phyloP scores from a whole-genome alignment of 2,888 invertebrate species.

The Brachynemurus nebulosus region DNA sequence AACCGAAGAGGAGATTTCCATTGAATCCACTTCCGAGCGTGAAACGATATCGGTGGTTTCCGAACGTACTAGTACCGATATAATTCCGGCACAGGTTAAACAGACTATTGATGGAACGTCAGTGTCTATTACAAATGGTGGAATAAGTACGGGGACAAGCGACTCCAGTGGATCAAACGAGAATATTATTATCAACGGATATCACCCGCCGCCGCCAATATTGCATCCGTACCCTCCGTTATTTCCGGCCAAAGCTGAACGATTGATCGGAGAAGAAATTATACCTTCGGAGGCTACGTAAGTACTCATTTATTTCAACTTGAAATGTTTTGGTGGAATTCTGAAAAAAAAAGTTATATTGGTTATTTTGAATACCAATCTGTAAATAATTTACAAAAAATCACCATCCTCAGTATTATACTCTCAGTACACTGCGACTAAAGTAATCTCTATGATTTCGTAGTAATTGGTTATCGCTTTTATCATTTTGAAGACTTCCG shows the following conservation, averaged over 20 bases:
- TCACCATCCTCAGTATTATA: too few species aligned
- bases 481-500: too few species aligned
- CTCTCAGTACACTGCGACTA: too few species aligned
- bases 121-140: neutral
- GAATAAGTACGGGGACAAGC: neutral
- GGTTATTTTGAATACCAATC: too few species aligned
- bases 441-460: too few species aligned
- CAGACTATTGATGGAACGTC: too few species aligned
- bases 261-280: constrained; percentile 53
- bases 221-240: constrained; percentile 54
- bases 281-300: constrained; percentile 69
- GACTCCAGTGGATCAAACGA: constrained; percentile 36
- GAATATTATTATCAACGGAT: constrained; percentile 38
- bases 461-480: too few species aligned
- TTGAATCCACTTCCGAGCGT: constrained; percentile 23
- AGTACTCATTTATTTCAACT: too few species aligned
- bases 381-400: too few species aligned
- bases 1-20: constrained; percentile 19
- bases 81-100: constrained; percentile 7
- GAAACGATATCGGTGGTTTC: constrained; percentile 26
- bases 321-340: too few species aligned
- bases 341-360: too few species aligned
- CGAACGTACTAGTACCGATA: constrained; percentile 22
- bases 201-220: constrained; percentile 49
- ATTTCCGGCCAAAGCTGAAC: constrained; percentile 48